A percentile compares a stretch with the other conserved stretches of the same genome.
Evolutionary conservation across 2,797 vertebrate species (phyloP).

Genomic region (Gallirallus australis): DNA sequence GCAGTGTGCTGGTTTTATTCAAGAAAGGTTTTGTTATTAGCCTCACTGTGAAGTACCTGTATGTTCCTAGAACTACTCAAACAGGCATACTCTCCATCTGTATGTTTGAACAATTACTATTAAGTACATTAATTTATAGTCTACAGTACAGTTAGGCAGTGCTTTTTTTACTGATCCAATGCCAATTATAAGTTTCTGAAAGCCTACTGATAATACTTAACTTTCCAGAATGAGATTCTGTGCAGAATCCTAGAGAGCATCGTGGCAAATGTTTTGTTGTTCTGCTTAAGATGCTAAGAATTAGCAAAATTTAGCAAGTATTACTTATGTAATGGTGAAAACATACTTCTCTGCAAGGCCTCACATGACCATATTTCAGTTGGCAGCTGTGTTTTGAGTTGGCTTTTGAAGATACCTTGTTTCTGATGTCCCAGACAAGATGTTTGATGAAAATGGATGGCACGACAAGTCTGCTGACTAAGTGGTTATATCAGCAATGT

Average conservation of each 20-base stretch:
- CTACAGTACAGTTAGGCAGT: not conserved
- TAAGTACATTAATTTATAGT: slow-evolving; percentile 8
- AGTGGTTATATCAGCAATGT: not conserved
- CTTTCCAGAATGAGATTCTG: not conserved
- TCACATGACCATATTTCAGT: not conserved
- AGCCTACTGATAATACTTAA: not conserved
- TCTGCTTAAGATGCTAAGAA: not conserved
- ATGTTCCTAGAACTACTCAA: slow-evolving; percentile 68
- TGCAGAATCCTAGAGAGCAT: slow-evolving; percentile 8
- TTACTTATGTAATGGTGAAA: not conserved
- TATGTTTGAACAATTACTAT: not conserved
- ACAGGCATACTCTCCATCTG: not conserved
- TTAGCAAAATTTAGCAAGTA: not conserved
- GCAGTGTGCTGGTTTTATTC: slow-evolving; percentile 81
- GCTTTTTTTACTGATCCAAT: not conserved
- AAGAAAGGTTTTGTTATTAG: slow-evolving; percentile 84
- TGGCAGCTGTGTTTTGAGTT: not conserved
- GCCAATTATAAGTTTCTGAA: not conserved
- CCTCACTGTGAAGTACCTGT: slow-evolving; percentile 78
- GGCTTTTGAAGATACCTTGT: not conserved
- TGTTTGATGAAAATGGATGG: not conserved
- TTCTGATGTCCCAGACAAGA: not conserved
- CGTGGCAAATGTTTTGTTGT: not conserved
- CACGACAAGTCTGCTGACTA: not conserved
- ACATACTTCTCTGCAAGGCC: not conserved